phyloP scores from a whole-genome alignment of 2,888 invertebrate genomes.

The Oscheius sp. region DNA sequence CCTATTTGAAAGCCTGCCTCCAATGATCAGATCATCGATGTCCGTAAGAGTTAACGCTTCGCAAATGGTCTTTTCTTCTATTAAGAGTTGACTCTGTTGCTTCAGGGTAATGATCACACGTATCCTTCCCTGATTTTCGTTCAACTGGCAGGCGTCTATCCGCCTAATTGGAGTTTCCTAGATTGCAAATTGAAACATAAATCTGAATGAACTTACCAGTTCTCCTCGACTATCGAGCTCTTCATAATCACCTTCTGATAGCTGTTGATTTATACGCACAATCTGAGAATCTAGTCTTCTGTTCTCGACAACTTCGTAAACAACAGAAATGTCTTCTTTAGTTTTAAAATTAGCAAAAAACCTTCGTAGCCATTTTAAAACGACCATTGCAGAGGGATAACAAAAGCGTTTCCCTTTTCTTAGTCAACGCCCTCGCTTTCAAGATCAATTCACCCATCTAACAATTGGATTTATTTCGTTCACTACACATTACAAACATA shows the following conservation, averaged over 20 bases:
- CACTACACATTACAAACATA: too few relatives aligned
- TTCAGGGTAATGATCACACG: neutral
- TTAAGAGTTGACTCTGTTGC: neutral
- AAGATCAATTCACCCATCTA: too few relatives aligned
- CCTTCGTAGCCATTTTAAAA: too few relatives aligned
- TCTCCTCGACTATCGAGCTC: neutral
- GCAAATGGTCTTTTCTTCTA: neutral
- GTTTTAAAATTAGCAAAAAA: too few relatives aligned
- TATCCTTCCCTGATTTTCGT: neutral
- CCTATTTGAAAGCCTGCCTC: neutral
- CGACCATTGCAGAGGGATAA: too few relatives aligned
- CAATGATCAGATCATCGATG: neutral
- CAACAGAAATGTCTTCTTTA: neutral
- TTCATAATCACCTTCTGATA: neutral
- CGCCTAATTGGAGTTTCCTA: neutral
- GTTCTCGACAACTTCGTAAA: neutral
- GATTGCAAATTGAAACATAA: neutral
- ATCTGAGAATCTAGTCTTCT: too few relatives aligned
- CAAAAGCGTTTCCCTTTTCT: too few relatives aligned
- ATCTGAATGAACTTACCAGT: neutral
- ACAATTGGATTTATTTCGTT: too few relatives aligned
- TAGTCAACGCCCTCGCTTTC: too few relatives aligned
- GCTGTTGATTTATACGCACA: too few relatives aligned
- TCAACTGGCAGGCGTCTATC: neutral
- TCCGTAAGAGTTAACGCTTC: neutral